Base-by-base conservation (phyloP, 1,140 invertebrate genomes). In the Vollenhovia emeryi region DNA sequence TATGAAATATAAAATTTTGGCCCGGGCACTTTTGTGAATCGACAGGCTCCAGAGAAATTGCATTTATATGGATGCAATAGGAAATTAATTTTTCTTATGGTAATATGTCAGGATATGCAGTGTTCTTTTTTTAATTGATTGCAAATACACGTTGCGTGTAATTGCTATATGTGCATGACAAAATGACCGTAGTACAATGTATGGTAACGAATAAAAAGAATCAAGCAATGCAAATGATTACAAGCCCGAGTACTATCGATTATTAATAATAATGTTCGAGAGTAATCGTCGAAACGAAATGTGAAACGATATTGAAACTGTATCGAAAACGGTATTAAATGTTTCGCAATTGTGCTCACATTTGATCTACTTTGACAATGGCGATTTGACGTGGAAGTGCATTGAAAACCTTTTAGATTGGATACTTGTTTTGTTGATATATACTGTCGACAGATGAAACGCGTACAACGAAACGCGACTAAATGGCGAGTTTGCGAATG, bases 191-290 rank as follows among this genome's bases (percentile, higher is more conserved):
- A 13, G n/a, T 36, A 60, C 40, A 30, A 59, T 75, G 8, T 43
- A 18, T 18, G 48, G 9, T 62, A 30, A 66, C 21, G 27, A 78
- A 24, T 33, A 62, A 27, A 57, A 78, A 78, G 21, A 79, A 24
- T 50, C 5, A 36, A 52, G 30, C 57, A 13, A 0, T 43, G 33
- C 6, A 24, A 40, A 24, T 33, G 11, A 11, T 27, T n/a, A 36
- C 24, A 59, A 62, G 43, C 21, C 5, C 5, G 21, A 75, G 33
- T 75, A 75, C 3, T 66, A 79, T 66, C 27, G 15, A 66, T 50
- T 66, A 66, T 78, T 43, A 66, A 66, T 79, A 79, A 68, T 68
- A 68, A 66, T 50, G 33, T 50, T 18, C 13, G 43, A 50, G 59
- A 66, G 5, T 24, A 62, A 78, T 76, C n/a, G 36, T 60, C 3